Percentiles rank a stretch among this genome's conserved stretches.
Evolutionary conservation across 2,888 invertebrate genomes (phyloP).

Genomic region (Tinea pellionella): DNA sequence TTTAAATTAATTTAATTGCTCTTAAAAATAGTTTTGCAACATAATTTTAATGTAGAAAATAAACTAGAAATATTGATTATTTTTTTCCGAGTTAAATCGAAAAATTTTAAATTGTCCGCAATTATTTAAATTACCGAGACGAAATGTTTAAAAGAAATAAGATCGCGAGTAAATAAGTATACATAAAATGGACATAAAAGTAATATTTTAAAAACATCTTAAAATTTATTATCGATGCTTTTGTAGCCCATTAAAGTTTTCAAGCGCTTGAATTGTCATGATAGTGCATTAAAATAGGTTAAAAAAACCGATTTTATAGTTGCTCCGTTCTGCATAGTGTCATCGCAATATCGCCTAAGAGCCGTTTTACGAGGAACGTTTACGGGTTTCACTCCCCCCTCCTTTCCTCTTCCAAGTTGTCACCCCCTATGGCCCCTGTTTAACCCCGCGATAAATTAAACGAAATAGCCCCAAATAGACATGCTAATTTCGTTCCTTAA

Average conservation of each 20-base stretch:
- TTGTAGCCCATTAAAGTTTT: neutral
- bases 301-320: neutral
- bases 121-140: too few species aligned
- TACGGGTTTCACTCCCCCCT: slow-evolving; percentile 17
- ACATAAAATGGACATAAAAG: too few species aligned
- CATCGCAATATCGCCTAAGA: slow-evolving; percentile 27
- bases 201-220: neutral
- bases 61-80: too few species aligned
- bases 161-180: too few species aligned
- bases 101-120: too few species aligned
- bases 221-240: neutral
- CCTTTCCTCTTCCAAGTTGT: slow-evolving; percentile 18
- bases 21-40: too few species aligned
- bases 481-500: slow-evolving; percentile 38
- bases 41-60: too few species aligned
- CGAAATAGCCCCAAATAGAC: slow-evolving; percentile 34
- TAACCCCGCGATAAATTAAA: slow-evolving; percentile 36
- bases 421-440: slow-evolving; percentile 1
- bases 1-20: too few species aligned
- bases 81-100: neutral
- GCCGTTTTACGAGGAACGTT: slow-evolving; percentile 21
- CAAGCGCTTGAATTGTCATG: neutral
- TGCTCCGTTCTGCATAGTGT: slow-evolving; percentile 9
- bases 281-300: neutral
- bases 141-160: too few species aligned